phyloP scores from a whole-genome alignment of 2,113 vertebrate species.

The Ictalurus furcatus region DNA sequence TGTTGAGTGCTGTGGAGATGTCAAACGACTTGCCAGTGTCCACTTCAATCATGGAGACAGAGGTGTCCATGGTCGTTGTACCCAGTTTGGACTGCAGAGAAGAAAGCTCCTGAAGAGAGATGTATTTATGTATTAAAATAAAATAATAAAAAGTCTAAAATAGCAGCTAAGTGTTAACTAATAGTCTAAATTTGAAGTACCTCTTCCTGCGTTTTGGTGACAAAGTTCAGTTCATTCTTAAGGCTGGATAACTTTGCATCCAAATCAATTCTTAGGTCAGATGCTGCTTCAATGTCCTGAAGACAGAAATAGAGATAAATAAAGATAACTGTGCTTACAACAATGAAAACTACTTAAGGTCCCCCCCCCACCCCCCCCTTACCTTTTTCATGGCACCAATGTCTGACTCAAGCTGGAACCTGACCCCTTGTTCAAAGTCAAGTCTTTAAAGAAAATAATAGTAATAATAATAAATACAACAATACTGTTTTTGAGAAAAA shows the following conservation, averaged over 20 bases:
- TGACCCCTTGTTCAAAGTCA: conserved; percentile 69
- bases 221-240: conserved; percentile 62
- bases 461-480: not conserved
- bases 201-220: conserved; percentile 65
- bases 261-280: conserved; percentile 61
- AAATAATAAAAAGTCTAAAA: not conserved
- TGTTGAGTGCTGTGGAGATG: conserved; percentile 63
- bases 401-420: conserved; percentile 67
- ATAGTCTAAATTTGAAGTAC: conserved; percentile 28
- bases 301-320: not conserved
- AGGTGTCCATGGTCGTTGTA: conserved; percentile 56
- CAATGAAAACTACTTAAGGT: not conserved
- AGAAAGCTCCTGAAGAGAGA: conserved; percentile 59
- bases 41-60: conserved; percentile 68
- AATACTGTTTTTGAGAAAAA: not conserved
- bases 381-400: conserved; percentile 66
- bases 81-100: conserved; percentile 63
- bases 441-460: conserved; percentile 48
- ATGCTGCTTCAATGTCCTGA: conserved; percentile 64
- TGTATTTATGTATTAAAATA: not conserved
- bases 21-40: conserved; percentile 68
- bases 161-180: not conserved
- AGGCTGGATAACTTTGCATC: conserved; percentile 62
- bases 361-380: not conserved
- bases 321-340: not conserved